Percentiles rank a stretch among this genome's conserved stretches.
phyloP scores from a whole-genome alignment of 2,113 vertebrate genomes.

The Phalacrocorax pelagicus region DNA sequence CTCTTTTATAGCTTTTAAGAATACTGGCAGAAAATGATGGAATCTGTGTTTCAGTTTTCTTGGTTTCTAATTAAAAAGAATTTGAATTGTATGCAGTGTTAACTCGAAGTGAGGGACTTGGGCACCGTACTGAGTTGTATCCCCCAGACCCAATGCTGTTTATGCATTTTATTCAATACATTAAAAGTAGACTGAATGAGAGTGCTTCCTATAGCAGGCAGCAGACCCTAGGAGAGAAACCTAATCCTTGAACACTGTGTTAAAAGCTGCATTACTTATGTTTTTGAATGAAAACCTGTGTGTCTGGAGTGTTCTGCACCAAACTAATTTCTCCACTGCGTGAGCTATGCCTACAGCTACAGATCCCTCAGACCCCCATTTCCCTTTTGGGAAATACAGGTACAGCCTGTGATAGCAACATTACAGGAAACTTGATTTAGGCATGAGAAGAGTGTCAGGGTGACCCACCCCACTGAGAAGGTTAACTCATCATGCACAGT shows the following conservation, averaged over 20 bases:
- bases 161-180: neutral
- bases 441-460: neutral
- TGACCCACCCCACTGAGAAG: neutral
- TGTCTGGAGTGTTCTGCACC: neutral
- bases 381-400: neutral
- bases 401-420: neutral
- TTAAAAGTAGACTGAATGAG: neutral
- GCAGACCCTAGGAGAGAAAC: neutral
- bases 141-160: neutral
- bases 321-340: neutral
- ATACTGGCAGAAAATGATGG: neutral
- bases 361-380: neutral
- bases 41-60: neutral
- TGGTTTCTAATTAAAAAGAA: neutral
- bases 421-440: neutral
- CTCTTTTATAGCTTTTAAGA: conserved; percentile 16
- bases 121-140: neutral
- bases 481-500: neutral
- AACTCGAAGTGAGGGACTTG: neutral
- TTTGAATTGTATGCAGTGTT: neutral
- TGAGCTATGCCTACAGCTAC: neutral
- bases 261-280: neutral
- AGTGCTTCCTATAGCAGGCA: neutral
- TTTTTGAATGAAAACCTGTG: neutral
- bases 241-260: neutral